phyloP scores from a whole-genome alignment of 2,888 invertebrate genomes.

The Nomada fabriciana region DNA sequence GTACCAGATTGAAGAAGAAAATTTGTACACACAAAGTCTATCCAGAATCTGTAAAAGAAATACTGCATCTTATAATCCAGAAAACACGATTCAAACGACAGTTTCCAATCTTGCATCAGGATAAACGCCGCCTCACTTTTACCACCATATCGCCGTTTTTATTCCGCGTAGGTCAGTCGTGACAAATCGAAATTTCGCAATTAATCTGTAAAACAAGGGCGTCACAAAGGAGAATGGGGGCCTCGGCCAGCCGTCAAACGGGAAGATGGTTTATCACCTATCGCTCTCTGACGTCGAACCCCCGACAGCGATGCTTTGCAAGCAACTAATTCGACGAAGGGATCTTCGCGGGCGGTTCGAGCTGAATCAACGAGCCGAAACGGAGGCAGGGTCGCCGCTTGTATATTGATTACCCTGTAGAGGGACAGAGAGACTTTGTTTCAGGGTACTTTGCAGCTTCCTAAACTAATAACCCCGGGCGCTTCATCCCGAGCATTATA shows the following conservation, averaged over 20 bases:
- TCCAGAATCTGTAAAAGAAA: no score
- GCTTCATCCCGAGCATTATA: constrained; percentile 72
- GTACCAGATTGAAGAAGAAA: no score
- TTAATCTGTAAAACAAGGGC: constrained; percentile 36
- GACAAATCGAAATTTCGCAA: constrained; percentile 34
- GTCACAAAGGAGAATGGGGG: neutral
- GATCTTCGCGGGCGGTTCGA: constrained; percentile 49
- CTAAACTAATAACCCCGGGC: constrained; percentile 81
- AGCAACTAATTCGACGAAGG: constrained; percentile 55
- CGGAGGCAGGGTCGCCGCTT: constrained; percentile 71
- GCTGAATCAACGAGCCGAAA: constrained; percentile 65
- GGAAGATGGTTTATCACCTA: constrained; percentile 54
- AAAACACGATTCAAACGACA: no score
- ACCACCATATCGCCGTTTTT: constrained; percentile 28
- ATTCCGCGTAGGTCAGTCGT: neutral
- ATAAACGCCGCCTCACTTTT: neutral
- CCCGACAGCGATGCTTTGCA: constrained; percentile 48
- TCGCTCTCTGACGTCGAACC: constrained; percentile 53
- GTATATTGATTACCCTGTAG: constrained; percentile 80
- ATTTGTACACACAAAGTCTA: no score
- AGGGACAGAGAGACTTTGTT: constrained; percentile 75
- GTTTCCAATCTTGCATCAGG: no score
- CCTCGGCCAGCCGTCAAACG: neutral
- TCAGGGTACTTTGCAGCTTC: constrained; percentile 78
- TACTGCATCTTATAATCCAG: no score